Evolutionary conservation across 2,797 vertebrate species (phyloP).

Genomic region (Gobionotothen gibberifrons): DNA sequence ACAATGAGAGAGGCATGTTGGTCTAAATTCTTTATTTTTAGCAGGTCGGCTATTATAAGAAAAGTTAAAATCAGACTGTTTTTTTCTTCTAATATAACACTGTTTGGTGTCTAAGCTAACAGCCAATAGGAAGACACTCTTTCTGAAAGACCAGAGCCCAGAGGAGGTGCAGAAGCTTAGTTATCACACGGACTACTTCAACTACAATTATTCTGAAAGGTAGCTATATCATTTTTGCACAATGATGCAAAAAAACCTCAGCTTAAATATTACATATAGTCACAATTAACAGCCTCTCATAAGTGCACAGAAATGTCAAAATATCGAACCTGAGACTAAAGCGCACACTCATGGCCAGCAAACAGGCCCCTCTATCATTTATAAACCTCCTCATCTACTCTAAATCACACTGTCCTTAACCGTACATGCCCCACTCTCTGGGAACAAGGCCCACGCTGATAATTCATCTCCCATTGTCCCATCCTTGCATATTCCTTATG

Average conservation of each 20-base stretch:
- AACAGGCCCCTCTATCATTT: neutral
- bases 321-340: neutral
- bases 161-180: no score
- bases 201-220: no score
- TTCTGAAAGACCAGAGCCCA: no score
- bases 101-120: neutral
- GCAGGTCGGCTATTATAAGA: neutral
- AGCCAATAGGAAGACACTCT: no score
- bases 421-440: slow-evolving; percentile 32
- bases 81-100: neutral
- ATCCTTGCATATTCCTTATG: slow-evolving; percentile 34
- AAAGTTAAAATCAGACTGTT: neutral
- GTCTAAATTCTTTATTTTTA: no score
- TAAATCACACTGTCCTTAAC: slow-evolving; percentile 50
- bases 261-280: slow-evolving; percentile 1
- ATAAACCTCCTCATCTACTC: neutral
- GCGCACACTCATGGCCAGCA: slow-evolving; percentile 2
- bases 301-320: slow-evolving; percentile 10
- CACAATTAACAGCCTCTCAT: neutral
- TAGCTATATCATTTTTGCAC: no score
- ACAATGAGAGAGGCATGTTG: no score
- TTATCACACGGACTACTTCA: no score
- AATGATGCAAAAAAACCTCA: no score
- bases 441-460: slow-evolving; percentile 24
- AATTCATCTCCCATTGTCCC: slow-evolving; percentile 31